Evolutionary conservation across 2,888 invertebrate genomes (phyloP).

Genomic region (Entomobrya multifasciata): DNA sequence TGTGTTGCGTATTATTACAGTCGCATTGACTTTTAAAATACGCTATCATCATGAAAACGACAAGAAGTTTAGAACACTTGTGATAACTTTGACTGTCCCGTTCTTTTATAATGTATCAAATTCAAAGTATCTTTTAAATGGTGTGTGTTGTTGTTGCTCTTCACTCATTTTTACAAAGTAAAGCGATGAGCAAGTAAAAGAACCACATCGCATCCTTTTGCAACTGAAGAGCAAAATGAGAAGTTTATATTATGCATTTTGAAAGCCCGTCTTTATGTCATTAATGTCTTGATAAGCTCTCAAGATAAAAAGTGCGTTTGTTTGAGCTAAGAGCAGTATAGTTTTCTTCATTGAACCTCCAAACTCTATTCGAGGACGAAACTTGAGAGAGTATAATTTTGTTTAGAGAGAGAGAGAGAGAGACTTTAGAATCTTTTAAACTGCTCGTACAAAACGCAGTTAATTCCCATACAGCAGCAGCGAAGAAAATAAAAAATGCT

Average conservation of each 20-base stretch:
- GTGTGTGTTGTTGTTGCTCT: no score
- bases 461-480: slow-evolving; percentile 39
- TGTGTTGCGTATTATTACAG: no score
- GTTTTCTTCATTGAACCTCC: no score
- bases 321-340: neutral
- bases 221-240: slow-evolving; percentile 25
- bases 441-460: slow-evolving; percentile 18
- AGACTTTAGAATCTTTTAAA: slow-evolving; percentile 14
- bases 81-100: no score
- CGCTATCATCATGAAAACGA: no score
- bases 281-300: slow-evolving; percentile 68
- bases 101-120: no score
- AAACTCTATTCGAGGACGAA: no score
- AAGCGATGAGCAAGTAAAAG: no score
- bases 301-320: slow-evolving; percentile 45
- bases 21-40: neutral
- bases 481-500: slow-evolving; percentile 14
- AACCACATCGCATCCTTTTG: no score
- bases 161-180: no score
- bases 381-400: neutral
- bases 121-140: no score
- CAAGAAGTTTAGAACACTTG: neutral
- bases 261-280: slow-evolving; percentile 63
- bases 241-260: slow-evolving; percentile 61
- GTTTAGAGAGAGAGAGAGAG: neutral